phyloP scores from a whole-genome alignment of 2,113 vertebrate species.

The Salvelinus alpinus region DNA sequence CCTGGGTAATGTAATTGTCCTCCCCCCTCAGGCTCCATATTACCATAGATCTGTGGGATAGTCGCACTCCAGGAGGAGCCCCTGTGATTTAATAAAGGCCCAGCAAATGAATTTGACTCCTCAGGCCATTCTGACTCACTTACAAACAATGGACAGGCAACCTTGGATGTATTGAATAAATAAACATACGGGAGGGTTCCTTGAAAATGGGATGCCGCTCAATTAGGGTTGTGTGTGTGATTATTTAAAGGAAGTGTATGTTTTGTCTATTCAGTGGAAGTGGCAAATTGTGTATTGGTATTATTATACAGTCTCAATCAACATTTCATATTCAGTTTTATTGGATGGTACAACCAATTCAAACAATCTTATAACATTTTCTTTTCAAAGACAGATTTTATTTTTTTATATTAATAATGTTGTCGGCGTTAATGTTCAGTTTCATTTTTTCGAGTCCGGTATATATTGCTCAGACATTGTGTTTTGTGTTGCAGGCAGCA shows the following conservation, averaged over 20 bases:
- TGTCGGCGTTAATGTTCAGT: background rate
- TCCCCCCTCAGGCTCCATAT: conserved; percentile 64
- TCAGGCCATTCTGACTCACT: conserved; percentile 59
- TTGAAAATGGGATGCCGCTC: conserved; percentile 36
- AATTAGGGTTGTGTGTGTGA: conserved; percentile 5
- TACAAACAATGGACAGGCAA: conserved; percentile 56
- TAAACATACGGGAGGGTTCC: conserved; percentile 50
- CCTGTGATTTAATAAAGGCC: conserved; percentile 68
- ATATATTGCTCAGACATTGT: too few relatives aligned
- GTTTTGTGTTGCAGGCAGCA: too few relatives aligned
- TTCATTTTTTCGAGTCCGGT: too few relatives aligned
- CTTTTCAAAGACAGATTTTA: background rate
- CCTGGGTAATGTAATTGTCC: conserved; percentile 76
- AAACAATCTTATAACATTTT: conserved; percentile 22
- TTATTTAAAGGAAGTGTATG: conserved; percentile 53
- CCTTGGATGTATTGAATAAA: conserved; percentile 67
- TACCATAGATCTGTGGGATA: conserved; percentile 75
- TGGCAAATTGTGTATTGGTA: conserved; percentile 13
- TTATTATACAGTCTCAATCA: conserved; percentile 14
- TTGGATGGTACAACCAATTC: background rate
- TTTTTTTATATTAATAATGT: background rate
- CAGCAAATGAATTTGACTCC: conserved; percentile 53
- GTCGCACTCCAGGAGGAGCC: conserved; percentile 66
- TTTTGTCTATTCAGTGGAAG: conserved; percentile 31
- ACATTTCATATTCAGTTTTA: conserved; percentile 8